Percentiles rank a stretch among this genome's conserved stretches.
Conservation (phyloP, 2,888 invertebrate species). For the Leptopilina syphax region DNA sequence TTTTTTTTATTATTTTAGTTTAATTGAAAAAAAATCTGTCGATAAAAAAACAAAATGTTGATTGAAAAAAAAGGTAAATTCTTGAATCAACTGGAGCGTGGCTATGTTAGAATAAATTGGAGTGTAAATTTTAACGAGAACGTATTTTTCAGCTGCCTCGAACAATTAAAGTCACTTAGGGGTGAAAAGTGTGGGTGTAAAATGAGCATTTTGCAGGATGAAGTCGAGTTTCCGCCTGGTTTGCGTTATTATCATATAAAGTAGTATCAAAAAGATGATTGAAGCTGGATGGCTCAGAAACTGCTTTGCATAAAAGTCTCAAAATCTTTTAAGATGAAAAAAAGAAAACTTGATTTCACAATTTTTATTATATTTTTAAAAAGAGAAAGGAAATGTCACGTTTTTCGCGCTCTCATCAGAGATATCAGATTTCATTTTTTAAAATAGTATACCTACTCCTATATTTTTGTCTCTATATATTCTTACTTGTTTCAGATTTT, state of each 20-base stretch:
- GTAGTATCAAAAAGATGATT: background rate
- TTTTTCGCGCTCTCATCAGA: background rate
- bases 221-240: conserved; percentile 7
- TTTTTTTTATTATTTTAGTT: no score
- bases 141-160: background rate
- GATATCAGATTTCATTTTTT: conserved; percentile 3
- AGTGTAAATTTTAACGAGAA: background rate
- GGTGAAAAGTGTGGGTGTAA: conserved; percentile 21
- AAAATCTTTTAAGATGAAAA: background rate
- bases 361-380: background rate
- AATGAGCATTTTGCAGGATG: conserved; percentile 18
- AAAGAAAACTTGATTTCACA: background rate
- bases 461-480: background rate
- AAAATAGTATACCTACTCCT: background rate
- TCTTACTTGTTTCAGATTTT: background rate
- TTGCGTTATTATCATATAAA: conserved; percentile 20
- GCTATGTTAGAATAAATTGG: no score
- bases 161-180: conserved; percentile 22
- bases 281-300: background rate
- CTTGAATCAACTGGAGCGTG: no score
- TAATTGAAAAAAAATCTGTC: no score
- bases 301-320: background rate
- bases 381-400: background rate
- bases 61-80: no score
- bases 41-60: no score